Evolutionary conservation across 2,113 vertebrate genomes (phyloP).

Genomic region (Camelus dromedarius): DNA sequence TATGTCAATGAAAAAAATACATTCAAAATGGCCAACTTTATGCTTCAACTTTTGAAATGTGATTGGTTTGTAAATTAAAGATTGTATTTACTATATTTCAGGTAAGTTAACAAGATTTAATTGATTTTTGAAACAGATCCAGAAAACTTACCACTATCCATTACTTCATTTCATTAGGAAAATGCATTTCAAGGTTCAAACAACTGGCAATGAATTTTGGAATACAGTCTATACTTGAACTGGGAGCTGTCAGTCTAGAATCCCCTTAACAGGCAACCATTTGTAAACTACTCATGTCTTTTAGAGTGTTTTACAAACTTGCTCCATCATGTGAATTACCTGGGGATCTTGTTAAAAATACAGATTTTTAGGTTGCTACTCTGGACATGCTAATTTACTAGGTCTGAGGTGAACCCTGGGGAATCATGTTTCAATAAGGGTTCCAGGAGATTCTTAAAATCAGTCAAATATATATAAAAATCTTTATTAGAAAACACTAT

Average conservation of each 20-base stretch:
- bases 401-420: not conserved
- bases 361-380: not conserved
- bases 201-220: not conserved
- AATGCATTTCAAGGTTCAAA: not conserved
- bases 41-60: constrained; percentile 53
- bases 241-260: not conserved
- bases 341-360: constrained; percentile 6
- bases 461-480: not conserved
- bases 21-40: not conserved
- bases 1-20: not conserved
- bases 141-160: not conserved
- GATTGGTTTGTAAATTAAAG: constrained; percentile 14
- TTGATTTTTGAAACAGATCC: not conserved
- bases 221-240: not conserved
- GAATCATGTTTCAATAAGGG: not conserved
- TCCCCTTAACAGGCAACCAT: not conserved
- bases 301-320: not conserved
- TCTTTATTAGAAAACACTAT: not conserved
- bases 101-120: constrained; percentile 22
- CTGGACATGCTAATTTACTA: constrained; percentile 18
- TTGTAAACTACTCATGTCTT: not conserved
- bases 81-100: constrained; percentile 11
- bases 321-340: not conserved
- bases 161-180: constrained; percentile 45
- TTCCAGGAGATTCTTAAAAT: not conserved